Percentiles rank a stretch among this genome's conserved stretches.
phyloP scores from a whole-genome alignment of 2,113 vertebrate species.

The Romanogobio albipinnatus region DNA sequence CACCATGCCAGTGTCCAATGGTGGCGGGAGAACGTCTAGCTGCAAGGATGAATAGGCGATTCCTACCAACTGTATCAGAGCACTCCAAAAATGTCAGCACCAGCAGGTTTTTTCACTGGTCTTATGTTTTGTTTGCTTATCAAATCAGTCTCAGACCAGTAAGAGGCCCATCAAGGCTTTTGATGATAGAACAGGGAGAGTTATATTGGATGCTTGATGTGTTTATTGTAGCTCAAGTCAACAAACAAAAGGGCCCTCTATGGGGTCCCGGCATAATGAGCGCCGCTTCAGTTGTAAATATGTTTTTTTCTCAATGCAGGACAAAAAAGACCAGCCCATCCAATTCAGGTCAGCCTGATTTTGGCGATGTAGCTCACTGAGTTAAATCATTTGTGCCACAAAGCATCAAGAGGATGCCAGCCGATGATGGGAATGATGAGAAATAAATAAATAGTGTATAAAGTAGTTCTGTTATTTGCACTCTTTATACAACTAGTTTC shows the following conservation, averaged over 20 bases:
- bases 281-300: conserved; percentile 77
- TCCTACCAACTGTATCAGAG: conserved; percentile 22
- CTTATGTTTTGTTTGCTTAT: conserved; percentile 56
- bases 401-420: conserved; percentile 36
- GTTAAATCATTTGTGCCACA: conserved; percentile 73
- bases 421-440: background rate
- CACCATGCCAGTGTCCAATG: conserved; percentile 10
- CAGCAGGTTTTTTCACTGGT: conserved; percentile 40
- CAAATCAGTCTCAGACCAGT: conserved; percentile 63
- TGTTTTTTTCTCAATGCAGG: conserved; percentile 68
- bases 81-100: conserved; percentile 26
- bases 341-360: conserved; percentile 79
- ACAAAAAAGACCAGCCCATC: conserved; percentile 75
- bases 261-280: conserved; percentile 78
- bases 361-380: conserved; percentile 69
- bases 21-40: conserved; percentile 23
- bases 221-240: conserved; percentile 69
- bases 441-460: conserved; percentile 13
- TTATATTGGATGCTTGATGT: conserved; percentile 69
- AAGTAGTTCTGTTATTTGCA: background rate
- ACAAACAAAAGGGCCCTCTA: conserved; percentile 81
- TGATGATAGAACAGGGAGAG: conserved; percentile 64
- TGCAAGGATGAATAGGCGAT: conserved; percentile 17
- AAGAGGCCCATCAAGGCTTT: conserved; percentile 64
- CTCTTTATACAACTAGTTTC: conserved; percentile 19